phyloP scores from a whole-genome alignment of 2,797 vertebrate species.

The Podarcis siculus region DNA sequence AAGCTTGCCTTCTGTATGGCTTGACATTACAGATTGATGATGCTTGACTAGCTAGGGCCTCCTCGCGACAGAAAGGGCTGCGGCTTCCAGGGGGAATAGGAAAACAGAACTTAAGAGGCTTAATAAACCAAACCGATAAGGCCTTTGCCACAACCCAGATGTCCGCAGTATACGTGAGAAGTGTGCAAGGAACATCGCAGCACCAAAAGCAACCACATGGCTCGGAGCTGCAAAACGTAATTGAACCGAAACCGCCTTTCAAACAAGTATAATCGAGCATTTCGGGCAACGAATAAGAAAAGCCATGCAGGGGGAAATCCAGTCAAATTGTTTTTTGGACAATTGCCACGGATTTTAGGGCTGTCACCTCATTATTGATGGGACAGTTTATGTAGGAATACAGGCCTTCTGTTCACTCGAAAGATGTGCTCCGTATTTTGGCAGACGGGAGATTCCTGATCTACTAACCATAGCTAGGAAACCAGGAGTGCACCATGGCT shows the following conservation, averaged over 20 bases:
- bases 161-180: slow-evolving; percentile 40
- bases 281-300: slow-evolving; percentile 18
- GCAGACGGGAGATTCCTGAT: neutral
- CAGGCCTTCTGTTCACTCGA: neutral
- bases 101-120: slow-evolving; percentile 65
- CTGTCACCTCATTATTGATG: neutral
- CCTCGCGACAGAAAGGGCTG: slow-evolving; percentile 51
- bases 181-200: slow-evolving; percentile 20
- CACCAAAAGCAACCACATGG: slow-evolving; percentile 11
- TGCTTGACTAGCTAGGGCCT: slow-evolving; percentile 60
- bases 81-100: slow-evolving; percentile 47
- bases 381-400: slow-evolving; percentile 6
- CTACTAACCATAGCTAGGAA: neutral
- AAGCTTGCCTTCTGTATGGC: slow-evolving; percentile 62
- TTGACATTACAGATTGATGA: slow-evolving; percentile 74
- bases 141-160: neutral
- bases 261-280: slow-evolving; percentile 15
- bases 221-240: slow-evolving; percentile 5
- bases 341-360: slow-evolving; percentile 33
- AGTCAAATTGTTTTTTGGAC: slow-evolving; percentile 13
- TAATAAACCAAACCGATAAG: slow-evolving; percentile 59
- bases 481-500: neutral
- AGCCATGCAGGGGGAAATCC: slow-evolving; percentile 18
- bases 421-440: neutral
- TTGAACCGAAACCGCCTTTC: slow-evolving; percentile 17